Evolutionary conservation across 2,888 invertebrate species (phyloP), one percentile per base, ranked within the genome.

Genomic region (Oscheius onirici): DNA sequence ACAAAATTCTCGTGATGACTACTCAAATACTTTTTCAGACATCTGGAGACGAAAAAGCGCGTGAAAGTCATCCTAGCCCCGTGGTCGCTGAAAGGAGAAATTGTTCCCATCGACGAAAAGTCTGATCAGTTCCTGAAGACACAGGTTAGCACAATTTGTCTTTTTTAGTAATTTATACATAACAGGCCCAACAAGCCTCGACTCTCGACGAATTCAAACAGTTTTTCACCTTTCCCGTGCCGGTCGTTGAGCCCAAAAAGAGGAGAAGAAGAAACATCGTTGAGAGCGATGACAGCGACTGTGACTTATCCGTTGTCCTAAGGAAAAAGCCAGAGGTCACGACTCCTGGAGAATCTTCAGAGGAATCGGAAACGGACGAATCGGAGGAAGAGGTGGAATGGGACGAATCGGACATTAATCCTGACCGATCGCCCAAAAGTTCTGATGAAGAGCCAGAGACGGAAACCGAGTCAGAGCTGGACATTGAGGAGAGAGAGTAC

Each of bases 11-110:
- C n/a, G n/a, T n/a, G n/a, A n/a, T n/a, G n/a, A n/a, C n/a, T n/a
- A n/a, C n/a, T n/a, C n/a, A n/a, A n/a, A n/a, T n/a, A n/a, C n/a
- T n/a, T 41, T 91, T 90, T 86, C 91, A 91, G 86, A 92, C 91
- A 78, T 92, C 91, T 87, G 55, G 74, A 77, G 26, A 67, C 66
- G 40, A 69, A 57, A 6, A 57, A 28, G 41, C 54, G 75, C 15
- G 60, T 80, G 13, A 69, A 76, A 10, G 81, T 85, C 15, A 69
- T 85, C 8, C 67, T 85, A 0, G 81, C 78, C 10, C 85, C 85
- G 24, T 84, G 84, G 84, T 83, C 83, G 20, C 68, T 76, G 71
- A 73, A 75, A 15, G 79, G 76, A 20, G 17, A 28, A 24, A 58
- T 79, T 2, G 60, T 79, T n/a, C 73, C 69, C 49, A 17, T 44